Conservation (phyloP, 2,888 invertebrate genomes). For the Limenitis camilla region DNA sequence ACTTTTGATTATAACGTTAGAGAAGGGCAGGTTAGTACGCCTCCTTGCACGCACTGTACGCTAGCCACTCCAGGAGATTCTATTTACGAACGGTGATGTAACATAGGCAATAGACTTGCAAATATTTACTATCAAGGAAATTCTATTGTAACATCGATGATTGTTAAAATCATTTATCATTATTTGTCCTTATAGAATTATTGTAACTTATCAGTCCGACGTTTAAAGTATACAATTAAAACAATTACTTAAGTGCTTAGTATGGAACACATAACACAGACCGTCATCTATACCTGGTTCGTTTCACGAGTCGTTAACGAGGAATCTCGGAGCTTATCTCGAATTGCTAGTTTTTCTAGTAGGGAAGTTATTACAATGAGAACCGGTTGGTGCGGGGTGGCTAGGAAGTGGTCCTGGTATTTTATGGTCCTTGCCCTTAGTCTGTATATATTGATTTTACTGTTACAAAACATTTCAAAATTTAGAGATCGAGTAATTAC, state of each 20-base stretch:
- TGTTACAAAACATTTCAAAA: too few species aligned
- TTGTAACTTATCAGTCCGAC: too few species aligned
- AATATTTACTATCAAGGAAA: conserved; percentile 39
- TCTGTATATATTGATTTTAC: conserved; percentile 29
- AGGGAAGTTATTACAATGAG: conserved; percentile 49
- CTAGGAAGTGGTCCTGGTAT: conserved; percentile 46
- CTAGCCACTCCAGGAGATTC: conserved; percentile 62
- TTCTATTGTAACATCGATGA: conserved; percentile 28
- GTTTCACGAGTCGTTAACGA: conserved; percentile 31
- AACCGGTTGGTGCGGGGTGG: conserved; percentile 43
- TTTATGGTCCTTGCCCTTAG: conserved; percentile 32
- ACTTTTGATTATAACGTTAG: conserved; percentile 44
- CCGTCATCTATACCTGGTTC: background rate
- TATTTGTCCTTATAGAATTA: too few species aligned
- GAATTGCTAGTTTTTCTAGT: conserved; percentile 45
- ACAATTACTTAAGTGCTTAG: too few species aligned
- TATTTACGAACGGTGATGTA: conserved; percentile 69
- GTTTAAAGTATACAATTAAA: too few species aligned
- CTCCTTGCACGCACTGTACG: conserved; percentile 60
- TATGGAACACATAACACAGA: background rate
- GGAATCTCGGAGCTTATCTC: conserved; percentile 34
- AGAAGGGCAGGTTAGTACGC: conserved; percentile 55
- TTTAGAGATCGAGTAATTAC: too few species aligned
- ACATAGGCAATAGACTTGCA: conserved; percentile 48
- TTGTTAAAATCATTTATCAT: background rate